Base-by-base conservation (phyloP, 2,797 vertebrate genomes). In the Anabacerthia variegaticeps region DNA sequence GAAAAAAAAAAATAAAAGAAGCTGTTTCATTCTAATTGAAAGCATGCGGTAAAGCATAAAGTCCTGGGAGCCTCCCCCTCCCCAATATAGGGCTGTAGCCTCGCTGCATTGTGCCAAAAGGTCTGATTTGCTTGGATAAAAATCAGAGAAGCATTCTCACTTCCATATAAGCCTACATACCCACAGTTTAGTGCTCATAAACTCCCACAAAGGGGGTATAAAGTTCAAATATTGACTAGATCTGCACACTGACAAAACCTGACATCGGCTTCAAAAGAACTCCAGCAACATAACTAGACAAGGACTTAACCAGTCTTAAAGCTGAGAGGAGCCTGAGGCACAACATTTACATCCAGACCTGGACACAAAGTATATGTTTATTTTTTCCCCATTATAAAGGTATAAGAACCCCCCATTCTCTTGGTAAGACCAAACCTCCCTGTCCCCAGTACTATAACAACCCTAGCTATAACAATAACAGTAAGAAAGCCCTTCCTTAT, bases 141-240 rank as follows among this genome's bases (percentile, higher is more conserved):
- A 96, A 84, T 96, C 92, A 95, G 88, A 90, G 74, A 79, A 92
- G 77, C 83, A 80, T 75, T 95, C 2, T 1, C 94, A 93, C 85
- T 97, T 95, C 95, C 95, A 93, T 96, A 95, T 96, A 96, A 96
- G 96, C 90, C 92, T 62, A 96, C 63, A 82, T 91, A 94, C 37
- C 52, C 93, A 77, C 62, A 90, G 83, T 92, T 93, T 72, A 85
- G 67, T 13, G 65, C 68, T 95, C 93, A 91, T 90, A 95, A 96
- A 94, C 86, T 95, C 94, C 83, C 92, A 85, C 67, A 93, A 78
- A 96, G 85, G 39, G 83, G 74, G 75, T 84, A 93, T 65, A 61
- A 93, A 94, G 84, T 95, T 95, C 92, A 95, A 95, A 94, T 93
- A 96, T 93, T 94, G 94, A 96, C 91, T 94, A 93, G 91, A 96